These are phyloP conservation scores for Taenioides sp. DNA, from an alignment of 2,797 vertebrate genomes.

Conservation along the genomic window DNA sequence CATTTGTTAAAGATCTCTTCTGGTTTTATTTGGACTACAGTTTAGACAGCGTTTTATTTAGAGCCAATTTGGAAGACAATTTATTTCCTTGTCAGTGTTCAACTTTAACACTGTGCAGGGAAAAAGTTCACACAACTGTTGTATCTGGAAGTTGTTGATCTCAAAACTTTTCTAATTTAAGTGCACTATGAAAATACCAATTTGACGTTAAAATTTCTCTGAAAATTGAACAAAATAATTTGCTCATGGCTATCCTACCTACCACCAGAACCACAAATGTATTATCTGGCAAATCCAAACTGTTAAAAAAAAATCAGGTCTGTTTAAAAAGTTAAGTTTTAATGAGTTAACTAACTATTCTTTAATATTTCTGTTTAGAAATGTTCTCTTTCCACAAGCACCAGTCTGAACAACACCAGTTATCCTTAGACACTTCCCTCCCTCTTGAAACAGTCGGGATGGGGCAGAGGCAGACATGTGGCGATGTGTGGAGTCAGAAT, in stretches of 20 bases:
- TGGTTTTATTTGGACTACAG: background rate
- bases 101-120: background rate
- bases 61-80: background rate
- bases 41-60: background rate
- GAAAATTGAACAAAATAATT: background rate
- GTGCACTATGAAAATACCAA: too few species aligned
- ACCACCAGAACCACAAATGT: background rate
- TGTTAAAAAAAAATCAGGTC: too few species aligned
- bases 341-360: too few species aligned
- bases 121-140: background rate
- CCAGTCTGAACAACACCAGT: background rate
- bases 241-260: background rate
- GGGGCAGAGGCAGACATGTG: constrained; percentile 12
- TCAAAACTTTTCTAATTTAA: background rate
- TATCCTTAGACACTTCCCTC: constrained; percentile 6
- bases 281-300: too few species aligned
- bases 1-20: background rate
- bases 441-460: constrained; percentile 16
- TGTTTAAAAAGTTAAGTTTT: too few species aligned
- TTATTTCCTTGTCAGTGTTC: background rate
- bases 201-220: background rate
- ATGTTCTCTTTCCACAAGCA: background rate
- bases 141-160: background rate
- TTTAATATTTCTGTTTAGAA: too few species aligned
- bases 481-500: constrained; percentile 6